Evolutionary conservation across 2,113 vertebrate genomes (phyloP).

Genomic region (Genyomyrus donnyi): DNA sequence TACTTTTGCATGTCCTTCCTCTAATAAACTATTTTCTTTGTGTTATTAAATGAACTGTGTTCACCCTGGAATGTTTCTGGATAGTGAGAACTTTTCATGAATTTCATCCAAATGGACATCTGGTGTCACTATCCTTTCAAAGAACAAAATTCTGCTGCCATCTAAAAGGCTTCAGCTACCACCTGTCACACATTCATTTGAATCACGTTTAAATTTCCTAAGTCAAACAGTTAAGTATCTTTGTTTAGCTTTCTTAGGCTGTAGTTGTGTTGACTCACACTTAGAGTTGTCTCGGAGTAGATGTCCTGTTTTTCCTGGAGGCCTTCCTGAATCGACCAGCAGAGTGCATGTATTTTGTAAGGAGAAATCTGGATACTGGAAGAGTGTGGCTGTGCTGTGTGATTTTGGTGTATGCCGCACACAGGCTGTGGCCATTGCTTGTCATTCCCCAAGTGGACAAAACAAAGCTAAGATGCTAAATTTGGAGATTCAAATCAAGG

Average conservation of each 20-base stretch:
- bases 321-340: background rate
- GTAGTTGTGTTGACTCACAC: background rate
- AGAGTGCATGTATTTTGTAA: background rate
- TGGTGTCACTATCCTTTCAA: conserved; percentile 42
- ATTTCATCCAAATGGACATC: conserved; percentile 40
- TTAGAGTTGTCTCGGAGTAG: background rate
- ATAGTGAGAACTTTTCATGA: conserved; percentile 20
- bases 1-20: background rate
- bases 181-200: conserved; percentile 43
- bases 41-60: background rate
- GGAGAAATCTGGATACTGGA: background rate
- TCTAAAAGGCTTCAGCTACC: conserved; percentile 31
- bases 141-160: conserved; percentile 32
- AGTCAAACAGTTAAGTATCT: background rate
- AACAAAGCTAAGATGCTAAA: background rate
- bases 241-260: background rate
- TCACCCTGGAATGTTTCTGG: background rate
- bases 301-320: background rate
- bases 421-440: background rate
- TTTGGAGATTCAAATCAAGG: background rate
- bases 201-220: conserved; percentile 16
- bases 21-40: background rate
- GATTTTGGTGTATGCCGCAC: background rate
- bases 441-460: background rate
- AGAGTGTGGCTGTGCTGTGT: background rate